Base-by-base conservation (phyloP, 2,797 vertebrate genomes). In the Triplophysa yarkandensis region DNA sequence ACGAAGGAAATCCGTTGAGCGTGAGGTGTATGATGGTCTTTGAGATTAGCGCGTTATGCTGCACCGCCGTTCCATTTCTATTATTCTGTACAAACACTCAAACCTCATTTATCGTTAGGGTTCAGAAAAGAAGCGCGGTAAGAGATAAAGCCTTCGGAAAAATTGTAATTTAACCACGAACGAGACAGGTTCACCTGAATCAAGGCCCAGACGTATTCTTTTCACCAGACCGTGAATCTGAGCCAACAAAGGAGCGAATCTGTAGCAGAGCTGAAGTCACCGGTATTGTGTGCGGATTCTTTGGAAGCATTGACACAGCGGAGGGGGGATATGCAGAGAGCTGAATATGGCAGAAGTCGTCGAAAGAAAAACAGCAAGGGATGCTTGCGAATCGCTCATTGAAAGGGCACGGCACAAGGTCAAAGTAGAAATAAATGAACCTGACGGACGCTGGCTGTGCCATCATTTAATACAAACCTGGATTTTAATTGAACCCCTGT, bases 391-490 rank as follows among this genome's bases (percentile, higher is more conserved):
- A 25, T 62, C 46, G 64, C n/a, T 74, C 50, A 63, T 76, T 25
- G 36, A 61, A 80, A 82, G 82, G 76, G 65, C 74, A 76, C 19
- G 13, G 30, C 57, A 61, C 76, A 82, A 82, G 82, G 80, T 83
- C 82, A 78, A 25, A 39, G 55, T 23, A 13, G 60, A 73, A 83
- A 80, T 67, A 83, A 81, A 83, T 77, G 68, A 75, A 71, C 69
- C 70, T 52, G 52, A 55, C 17, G 23, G 70, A 74, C 13, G 60
- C 60, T 39, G 57, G 69, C 46, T 63, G 69, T 82, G 82, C 68
- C 80, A 83, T 83, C 78, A 79, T 82, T 74, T 80, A 82, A 82
- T 83, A 79, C 77, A 71, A 74, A 82, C 78, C 73, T 46, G 67
- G 48, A 46, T 80, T 83, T 82, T 83, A 83, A 82, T 82, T 81